Percentiles rank a stretch among this genome's conserved stretches.
phyloP scores from a whole-genome alignment of 2,888 invertebrate species.

The Linnaemya tessellans region DNA sequence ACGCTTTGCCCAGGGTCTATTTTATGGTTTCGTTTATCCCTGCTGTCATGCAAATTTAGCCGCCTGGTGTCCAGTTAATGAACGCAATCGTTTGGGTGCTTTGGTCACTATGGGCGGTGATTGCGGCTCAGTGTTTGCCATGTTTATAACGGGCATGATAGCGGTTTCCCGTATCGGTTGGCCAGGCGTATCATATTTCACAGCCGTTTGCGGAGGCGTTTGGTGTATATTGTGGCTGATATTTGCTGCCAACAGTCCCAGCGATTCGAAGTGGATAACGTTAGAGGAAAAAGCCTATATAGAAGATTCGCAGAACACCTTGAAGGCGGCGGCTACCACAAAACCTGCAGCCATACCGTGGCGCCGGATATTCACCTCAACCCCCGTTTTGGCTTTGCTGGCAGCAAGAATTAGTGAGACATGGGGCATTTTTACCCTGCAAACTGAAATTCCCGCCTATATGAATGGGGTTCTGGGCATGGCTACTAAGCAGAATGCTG shows the following conservation, averaged over 20 bases:
- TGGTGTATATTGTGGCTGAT: constrained; percentile 85
- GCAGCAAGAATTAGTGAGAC: constrained; percentile 87
- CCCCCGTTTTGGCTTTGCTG: constrained; percentile 86
- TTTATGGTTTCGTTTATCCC: constrained; percentile 88
- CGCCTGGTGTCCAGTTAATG: constrained; percentile 88
- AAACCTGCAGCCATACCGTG: constrained; percentile 85
- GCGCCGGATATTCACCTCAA: constrained; percentile 86
- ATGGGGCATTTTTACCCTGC: constrained; percentile 89
- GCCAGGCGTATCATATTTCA: constrained; percentile 87
- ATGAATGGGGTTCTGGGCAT: constrained; percentile 86
- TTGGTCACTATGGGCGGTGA: constrained; percentile 86
- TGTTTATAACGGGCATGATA: constrained; percentile 86
- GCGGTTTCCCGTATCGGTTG: constrained; percentile 86
- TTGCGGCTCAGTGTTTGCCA: constrained; percentile 87
- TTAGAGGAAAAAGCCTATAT: constrained; percentile 85
- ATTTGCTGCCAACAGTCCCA: constrained; percentile 86
- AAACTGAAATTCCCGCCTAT: constrained; percentile 89
- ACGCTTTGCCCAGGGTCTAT: constrained; percentile 87
- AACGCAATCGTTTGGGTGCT: constrained; percentile 86
- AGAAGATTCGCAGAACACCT: constrained; percentile 82
- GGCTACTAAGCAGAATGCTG: constrained; percentile 85
- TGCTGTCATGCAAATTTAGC: constrained; percentile 87
- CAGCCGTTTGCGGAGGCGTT: constrained; percentile 84
- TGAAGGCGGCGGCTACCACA: constrained; percentile 47
- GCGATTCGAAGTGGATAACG: constrained; percentile 85